Conservation (phyloP, 2,797 vertebrate genomes). For the Bryconaethiops microstoma region DNA sequence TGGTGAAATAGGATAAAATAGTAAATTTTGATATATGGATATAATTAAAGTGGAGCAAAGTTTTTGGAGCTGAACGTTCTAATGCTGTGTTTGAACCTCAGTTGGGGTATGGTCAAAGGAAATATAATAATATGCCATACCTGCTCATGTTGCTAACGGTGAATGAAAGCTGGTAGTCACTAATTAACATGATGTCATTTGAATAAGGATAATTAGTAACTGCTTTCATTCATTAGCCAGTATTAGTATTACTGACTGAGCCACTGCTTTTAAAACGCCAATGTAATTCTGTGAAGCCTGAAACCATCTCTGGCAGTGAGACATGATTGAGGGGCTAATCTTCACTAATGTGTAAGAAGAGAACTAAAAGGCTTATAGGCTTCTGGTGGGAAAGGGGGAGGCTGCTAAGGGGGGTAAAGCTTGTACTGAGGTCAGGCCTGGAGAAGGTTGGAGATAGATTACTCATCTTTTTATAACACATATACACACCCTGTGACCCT, state of each 20-base stretch:
- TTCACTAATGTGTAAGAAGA: slow-evolving; percentile 42
- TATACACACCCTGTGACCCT: slow-evolving; percentile 66
- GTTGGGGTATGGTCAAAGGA: no score
- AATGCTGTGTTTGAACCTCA: no score
- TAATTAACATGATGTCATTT: background rate
- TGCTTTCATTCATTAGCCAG: background rate
- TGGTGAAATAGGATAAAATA: no score
- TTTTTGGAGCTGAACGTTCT: no score
- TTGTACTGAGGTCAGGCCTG: slow-evolving; percentile 51
- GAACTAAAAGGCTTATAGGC: slow-evolving; percentile 22
- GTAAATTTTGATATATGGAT: no score
- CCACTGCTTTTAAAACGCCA: background rate
- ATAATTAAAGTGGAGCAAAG: no score
- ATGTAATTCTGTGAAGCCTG: slow-evolving; percentile 13
- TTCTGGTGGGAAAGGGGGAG: slow-evolving; percentile 9
- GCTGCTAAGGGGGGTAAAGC: slow-evolving; percentile 29
- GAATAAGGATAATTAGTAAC: background rate
- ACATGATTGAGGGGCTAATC: slow-evolving; percentile 33
- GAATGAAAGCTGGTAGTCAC: background rate
- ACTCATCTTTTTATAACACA: slow-evolving; percentile 66
- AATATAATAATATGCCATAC: background rate
- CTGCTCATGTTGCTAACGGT: background rate
- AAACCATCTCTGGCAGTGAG: slow-evolving; percentile 14
- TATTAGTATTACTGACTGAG: background rate
- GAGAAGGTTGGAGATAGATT: slow-evolving; percentile 71